These are phyloP conservation scores for Odontesthes bonariensis DNA, from an alignment of 2,113 vertebrate species.

Conservation along the genomic window DNA sequence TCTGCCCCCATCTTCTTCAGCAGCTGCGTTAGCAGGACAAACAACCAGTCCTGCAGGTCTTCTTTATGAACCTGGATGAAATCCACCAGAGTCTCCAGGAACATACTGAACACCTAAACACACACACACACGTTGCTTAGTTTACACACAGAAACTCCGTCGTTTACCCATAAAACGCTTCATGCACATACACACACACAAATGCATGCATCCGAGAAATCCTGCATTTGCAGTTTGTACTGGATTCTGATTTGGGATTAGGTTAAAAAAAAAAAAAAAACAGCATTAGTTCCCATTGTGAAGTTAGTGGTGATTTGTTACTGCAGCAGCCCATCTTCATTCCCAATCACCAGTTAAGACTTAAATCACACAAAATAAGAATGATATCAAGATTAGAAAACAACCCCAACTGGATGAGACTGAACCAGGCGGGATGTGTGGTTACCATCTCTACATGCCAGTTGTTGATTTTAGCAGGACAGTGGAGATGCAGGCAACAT, in stretches of 20 bases:
- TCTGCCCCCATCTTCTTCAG: constrained; percentile 99
- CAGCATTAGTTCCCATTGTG: constrained; percentile 41
- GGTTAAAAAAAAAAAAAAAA: neutral
- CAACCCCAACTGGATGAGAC: constrained; percentile 18
- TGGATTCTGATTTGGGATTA: neutral
- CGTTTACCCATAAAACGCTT: neutral
- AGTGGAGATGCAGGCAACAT: constrained; percentile 18
- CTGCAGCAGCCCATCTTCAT: constrained; percentile 27
- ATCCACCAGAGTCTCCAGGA: constrained; percentile 97
- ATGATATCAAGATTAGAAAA: constrained; percentile 14
- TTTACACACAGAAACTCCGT: constrained; percentile 2
- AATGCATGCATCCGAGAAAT: constrained; percentile 23
- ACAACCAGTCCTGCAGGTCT: constrained; percentile 97
- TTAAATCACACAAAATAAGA: constrained; percentile 35
- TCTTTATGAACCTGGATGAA: constrained; percentile 97
- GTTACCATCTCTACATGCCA: constrained; percentile 33
- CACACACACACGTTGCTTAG: neutral
- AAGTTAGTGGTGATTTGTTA: constrained; percentile 54
- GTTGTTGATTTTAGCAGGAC: constrained; percentile 29
- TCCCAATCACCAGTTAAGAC: constrained; percentile 34
- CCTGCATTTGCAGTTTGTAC: constrained; percentile 1
- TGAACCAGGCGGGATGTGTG: constrained; percentile 14
- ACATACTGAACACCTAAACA: constrained; percentile 97
- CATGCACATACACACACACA: constrained; percentile 32
- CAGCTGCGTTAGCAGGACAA: constrained; percentile 94